Conservation (phyloP, 2,797 vertebrate species). For the Petrocephalus sullivani region DNA sequence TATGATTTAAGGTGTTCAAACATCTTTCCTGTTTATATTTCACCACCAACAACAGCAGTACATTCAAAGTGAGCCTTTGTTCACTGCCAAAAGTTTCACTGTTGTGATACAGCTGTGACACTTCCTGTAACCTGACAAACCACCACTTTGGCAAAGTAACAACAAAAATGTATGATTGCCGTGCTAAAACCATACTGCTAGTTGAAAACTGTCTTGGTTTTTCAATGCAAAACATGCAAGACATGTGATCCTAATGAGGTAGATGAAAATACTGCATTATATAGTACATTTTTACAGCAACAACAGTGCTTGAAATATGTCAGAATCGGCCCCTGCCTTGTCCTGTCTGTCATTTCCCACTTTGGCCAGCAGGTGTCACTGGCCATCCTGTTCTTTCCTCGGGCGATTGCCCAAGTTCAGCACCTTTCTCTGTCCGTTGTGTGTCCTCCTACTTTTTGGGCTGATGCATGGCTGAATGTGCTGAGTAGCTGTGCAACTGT, state of each 20-base stretch:
- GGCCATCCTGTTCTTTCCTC: not conserved
- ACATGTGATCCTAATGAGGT: not conserved
- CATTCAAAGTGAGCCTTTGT: not conserved
- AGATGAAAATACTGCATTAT: not conserved
- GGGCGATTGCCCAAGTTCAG: not conserved
- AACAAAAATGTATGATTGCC: not conserved
- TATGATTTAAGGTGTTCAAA: not conserved
- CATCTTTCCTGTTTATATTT: not conserved
- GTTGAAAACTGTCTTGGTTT: not conserved
- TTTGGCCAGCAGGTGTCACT: not conserved
- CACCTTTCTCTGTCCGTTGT: not conserved
- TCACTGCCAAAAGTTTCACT: not conserved
- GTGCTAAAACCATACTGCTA: not conserved
- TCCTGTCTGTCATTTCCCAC: not conserved
- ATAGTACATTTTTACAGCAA: not conserved
- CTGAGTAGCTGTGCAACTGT: not conserved
- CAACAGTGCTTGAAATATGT: not conserved
- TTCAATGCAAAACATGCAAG: not conserved
- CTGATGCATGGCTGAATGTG: not conserved
- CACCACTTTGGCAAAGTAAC: not conserved
- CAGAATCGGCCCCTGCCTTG: not conserved
- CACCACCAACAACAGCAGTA: not conserved
- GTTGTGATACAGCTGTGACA: not conserved
- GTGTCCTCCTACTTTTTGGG: not conserved
- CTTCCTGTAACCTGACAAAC: not conserved